These are phyloP conservation scores for Chlorocebus sabaeus DNA, from an alignment of 2,113 vertebrate species.

Conservation along the genomic window DNA sequence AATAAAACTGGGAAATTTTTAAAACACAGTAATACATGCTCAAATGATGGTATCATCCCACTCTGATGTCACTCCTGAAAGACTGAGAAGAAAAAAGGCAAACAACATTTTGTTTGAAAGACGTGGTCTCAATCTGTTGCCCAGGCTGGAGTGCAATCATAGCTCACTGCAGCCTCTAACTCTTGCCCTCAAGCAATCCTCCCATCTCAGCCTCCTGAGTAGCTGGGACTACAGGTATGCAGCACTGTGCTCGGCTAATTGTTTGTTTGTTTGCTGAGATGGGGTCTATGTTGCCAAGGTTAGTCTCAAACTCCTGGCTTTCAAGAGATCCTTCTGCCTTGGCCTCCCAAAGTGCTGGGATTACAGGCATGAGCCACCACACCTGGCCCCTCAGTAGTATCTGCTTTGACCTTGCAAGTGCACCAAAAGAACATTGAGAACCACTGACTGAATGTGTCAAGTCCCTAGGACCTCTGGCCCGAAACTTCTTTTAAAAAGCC, in stretches of 20 bases:
- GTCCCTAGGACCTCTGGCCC: background rate
- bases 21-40: no score
- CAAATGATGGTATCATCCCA: accelerated
- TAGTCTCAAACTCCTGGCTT: background rate
- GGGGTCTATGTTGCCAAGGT: background rate
- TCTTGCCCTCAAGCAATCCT: no score
- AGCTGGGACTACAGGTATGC: no score
- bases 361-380: background rate
- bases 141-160: no score
- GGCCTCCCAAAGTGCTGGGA: background rate
- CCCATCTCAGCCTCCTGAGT: no score
- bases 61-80: background rate
- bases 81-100: background rate
- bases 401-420: background rate
- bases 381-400: background rate
- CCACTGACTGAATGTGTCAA: background rate
- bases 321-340: background rate
- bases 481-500: accelerated
- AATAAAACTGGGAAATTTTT: background rate
- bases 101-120: no score
- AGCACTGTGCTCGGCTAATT: no score
- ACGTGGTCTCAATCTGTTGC: no score
- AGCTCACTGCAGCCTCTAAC: no score
- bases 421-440: background rate
- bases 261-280: background rate